Base-by-base conservation (phyloP, 2,113 vertebrate species). In the Ictalurus punctatus region DNA sequence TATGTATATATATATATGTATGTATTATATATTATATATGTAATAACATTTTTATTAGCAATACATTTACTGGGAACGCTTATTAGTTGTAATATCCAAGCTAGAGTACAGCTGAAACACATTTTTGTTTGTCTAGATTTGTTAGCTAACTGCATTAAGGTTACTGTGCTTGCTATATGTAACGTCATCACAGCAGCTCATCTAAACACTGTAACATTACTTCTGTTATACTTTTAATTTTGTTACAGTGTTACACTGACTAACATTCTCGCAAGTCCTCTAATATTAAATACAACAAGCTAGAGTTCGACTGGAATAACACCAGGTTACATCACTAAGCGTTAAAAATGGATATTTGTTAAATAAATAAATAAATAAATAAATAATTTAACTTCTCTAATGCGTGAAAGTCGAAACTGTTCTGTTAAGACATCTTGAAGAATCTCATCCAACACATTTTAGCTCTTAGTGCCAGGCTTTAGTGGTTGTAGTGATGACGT, bases 401-500 rank as follows among this genome's bases (percentile, higher is more conserved):
- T 3, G 54, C 1, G 6, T 23, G 12, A 21, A 81, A 48, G 48
- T 7, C 8, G 8, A 48, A 44, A 40, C n/a, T 10, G 16, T 58
- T 81, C 12, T 6, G 23, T 52, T 81, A 58, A 40, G 25, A 30
- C 6, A 16, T 23, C 19, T 61, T 25, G 2, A 34, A 0, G 48
- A 30, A 16, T 0, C 17, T 52, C 44, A 52, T n/a, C 13, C 30
- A 56, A n/a, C 56, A n/a, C 52, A 8, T n/a, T 44, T 56, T 56
- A 0, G 27, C 27, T 30, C 17, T 80, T 34, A 1, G 12, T 48
- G 56, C 10, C 34, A 40, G 83, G 52, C 9, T 44, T 44, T 48
- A 44, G 40, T 44, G 7, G 13, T 21, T 34, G 30, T 71, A 91
- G 73, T 89, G 88, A 88, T 91, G 90, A 91, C 88, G 90, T 91